These are phyloP conservation scores for Myiozetetes cayanensis DNA, from an alignment of 2,113 vertebrate species.

Conservation along the genomic window DNA sequence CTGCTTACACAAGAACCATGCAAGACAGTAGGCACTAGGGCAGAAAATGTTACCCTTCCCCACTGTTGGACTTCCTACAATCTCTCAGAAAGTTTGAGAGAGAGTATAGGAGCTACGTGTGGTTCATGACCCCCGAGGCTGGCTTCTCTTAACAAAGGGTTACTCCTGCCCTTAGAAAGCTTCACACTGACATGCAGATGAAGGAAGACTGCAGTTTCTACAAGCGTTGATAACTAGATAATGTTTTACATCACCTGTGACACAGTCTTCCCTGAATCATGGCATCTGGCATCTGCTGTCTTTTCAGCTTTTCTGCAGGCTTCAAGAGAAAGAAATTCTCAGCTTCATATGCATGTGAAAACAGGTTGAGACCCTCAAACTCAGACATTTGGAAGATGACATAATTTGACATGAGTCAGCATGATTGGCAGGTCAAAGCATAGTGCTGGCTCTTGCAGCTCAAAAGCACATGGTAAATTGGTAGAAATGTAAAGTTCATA, in stretches of 20 bases:
- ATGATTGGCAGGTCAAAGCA: slow-evolving; percentile 23
- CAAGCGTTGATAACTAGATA: background rate
- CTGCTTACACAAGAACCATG: background rate
- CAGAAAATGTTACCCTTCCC: background rate
- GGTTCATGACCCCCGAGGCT: background rate
- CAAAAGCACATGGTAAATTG: background rate
- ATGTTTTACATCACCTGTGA: background rate
- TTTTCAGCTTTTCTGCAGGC: background rate
- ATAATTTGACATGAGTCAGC: slow-evolving; percentile 12
- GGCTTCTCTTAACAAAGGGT: background rate
- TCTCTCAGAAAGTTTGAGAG: background rate
- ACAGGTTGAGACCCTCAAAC: slow-evolving; percentile 11
- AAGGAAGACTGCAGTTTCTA: background rate
- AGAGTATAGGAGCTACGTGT: background rate
- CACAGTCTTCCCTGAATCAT: background rate
- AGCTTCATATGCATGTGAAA: background rate
- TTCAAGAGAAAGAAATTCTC: background rate
- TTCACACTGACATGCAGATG: background rate
- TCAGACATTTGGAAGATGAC: slow-evolving; percentile 24
- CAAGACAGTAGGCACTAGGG: background rate
- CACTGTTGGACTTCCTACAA: background rate
- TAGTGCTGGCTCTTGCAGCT: background rate
- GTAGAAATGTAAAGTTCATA: background rate
- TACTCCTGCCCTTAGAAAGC: background rate
- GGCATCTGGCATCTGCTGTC: background rate